Base-by-base conservation (phyloP, 2,113 vertebrate species). In the Lagopus leucura region DNA sequence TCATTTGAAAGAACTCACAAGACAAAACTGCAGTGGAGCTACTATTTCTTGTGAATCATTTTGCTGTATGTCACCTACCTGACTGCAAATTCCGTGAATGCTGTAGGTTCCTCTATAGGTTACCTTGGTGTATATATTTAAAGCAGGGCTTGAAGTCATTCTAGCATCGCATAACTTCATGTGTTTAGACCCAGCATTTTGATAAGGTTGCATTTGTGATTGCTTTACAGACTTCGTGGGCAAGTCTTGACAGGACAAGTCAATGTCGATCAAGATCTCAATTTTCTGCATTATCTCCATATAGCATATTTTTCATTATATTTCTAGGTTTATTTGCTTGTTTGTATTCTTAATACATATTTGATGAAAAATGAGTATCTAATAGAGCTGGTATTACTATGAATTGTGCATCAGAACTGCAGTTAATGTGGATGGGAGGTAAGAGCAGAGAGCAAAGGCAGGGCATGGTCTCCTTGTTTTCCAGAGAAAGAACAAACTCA, bases 181-280 rank as follows among this genome's bases (percentile, higher is more conserved):
- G 13, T 45, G 14, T 67, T 89, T 87, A 71, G 24, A 66, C 74
- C 13, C 4, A 52, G 1, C 3, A 10, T 45, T 84, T 92, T 87
- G 87, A 13, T 16, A 2, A 12, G 16, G 40, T 7, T 52, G 8
- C 7, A 45, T 1, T 9, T 89, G 76, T 61, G 1, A 20, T 61
- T 2, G 5, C 22, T 86, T 75, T 70, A n/a, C 25, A 67, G 10
- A 4, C 1, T 7, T 74, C 1, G 4, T 12, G 8, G 6, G 11
- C 34, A 58, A 69, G 69, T 76, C 32, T 40, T 82, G 64, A 65
- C 66, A 58, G 14, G 6, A 25, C 8, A 63, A 45, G 57, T 47
- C 7, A 47, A 1, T 2, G 2, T 40, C 8, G 6, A 22, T 24
- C 14, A 7, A 6, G 7, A 52, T 69, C 12, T 52, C 30, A 10